These are phyloP conservation scores for Copidosoma aretas DNA, from an alignment of 2,888 invertebrate species.

Conservation along the genomic window DNA sequence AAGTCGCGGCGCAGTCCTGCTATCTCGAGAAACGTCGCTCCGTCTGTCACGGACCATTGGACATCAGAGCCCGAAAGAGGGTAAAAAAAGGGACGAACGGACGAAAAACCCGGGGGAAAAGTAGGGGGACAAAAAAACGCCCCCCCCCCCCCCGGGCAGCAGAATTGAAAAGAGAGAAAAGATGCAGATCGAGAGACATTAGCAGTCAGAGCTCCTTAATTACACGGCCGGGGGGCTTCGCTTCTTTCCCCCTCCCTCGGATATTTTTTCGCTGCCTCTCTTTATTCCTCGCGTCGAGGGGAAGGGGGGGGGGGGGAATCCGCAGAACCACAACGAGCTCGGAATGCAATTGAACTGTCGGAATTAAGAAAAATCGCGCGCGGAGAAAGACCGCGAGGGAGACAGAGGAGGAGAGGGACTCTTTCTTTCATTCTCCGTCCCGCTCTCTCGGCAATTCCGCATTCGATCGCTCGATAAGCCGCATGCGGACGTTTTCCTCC, in stretches of 20 bases:
- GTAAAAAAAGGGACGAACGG: background rate
- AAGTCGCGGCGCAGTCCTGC: background rate
- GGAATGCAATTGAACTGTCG: constrained; percentile 43
- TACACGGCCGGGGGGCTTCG: constrained; percentile 34
- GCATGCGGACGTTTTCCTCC: constrained; percentile 36
- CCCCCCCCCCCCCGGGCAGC: too few relatives aligned
- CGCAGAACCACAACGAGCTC: constrained; percentile 31
- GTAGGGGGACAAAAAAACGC: background rate
- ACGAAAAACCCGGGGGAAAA: background rate
- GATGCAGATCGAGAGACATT: constrained; percentile 34
- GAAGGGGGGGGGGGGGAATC: too few relatives aligned
- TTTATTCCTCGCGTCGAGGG: background rate
- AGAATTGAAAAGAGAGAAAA: background rate
- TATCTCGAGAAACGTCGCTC: background rate
- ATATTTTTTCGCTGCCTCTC: constrained; percentile 16
- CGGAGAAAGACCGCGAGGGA: constrained; percentile 10
- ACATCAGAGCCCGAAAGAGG: background rate
- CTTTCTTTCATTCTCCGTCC: background rate
- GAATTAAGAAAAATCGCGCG: constrained; percentile 41
- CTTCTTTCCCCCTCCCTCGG: constrained; percentile 17
- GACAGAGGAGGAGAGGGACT: background rate
- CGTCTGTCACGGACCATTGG: background rate
- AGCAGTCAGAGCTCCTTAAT: constrained; percentile 36
- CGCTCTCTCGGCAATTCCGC: constrained; percentile 32
- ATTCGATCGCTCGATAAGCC: constrained; percentile 40